phyloP scores from a whole-genome alignment of 1,140 invertebrate genomes.

The Microplitis mediator region DNA sequence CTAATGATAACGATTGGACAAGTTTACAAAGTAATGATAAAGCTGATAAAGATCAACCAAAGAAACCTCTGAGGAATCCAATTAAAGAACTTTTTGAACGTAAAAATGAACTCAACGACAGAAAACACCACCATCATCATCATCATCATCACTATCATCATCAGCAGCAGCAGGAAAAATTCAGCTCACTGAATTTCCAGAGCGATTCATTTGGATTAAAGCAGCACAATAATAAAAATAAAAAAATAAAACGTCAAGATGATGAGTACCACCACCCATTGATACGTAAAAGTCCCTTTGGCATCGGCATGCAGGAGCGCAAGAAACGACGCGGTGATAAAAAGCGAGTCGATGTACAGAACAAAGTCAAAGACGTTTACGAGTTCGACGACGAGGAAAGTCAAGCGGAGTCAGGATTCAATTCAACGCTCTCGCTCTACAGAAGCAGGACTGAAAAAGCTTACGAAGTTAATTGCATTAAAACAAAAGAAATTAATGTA shows the following conservation, averaged over 20 bases:
- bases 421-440: constrained; percentile 46
- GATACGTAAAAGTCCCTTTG: constrained; percentile 45
- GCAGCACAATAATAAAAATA: constrained; percentile 34
- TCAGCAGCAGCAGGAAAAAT: constrained; percentile 33
- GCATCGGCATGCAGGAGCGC: constrained; percentile 46
- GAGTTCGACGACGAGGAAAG: constrained; percentile 60
- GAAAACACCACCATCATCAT: constrained; percentile 32
- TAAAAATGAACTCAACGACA: constrained; percentile 55
- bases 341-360: constrained; percentile 19
- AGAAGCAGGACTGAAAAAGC: constrained; percentile 46
- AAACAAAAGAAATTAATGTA: constrained; percentile 34
- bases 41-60: constrained; percentile 31
- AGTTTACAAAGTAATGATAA: constrained; percentile 1
- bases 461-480: constrained; percentile 31
- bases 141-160: too few relatives aligned
- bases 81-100: constrained; percentile 59
- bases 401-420: constrained; percentile 39
- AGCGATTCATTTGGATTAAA: constrained; percentile 31
- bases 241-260: constrained; percentile 46
- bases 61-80: constrained; percentile 50
- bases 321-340: constrained; percentile 52
- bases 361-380: constrained; percentile 54
- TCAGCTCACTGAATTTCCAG: constrained; percentile 21
- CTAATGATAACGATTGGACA: not conserved
- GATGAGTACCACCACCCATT: constrained; percentile 53